phyloP scores from a whole-genome alignment of 2,888 invertebrate genomes.

The Thereva unica region DNA sequence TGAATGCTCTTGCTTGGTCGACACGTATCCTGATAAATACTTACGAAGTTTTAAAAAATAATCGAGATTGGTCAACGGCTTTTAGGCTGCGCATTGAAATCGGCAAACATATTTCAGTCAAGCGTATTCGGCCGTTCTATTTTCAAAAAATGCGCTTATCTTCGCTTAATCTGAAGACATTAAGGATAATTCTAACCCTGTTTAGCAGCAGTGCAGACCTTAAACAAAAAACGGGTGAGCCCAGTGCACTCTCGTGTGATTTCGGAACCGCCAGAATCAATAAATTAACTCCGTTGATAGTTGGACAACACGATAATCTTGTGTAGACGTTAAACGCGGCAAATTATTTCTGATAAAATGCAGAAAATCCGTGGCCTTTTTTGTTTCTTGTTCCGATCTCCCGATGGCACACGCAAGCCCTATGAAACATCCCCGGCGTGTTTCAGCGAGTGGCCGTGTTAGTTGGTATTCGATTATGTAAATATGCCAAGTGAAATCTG shows the following conservation, averaged over 20 bases:
- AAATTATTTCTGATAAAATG: constrained; percentile 44
- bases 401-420: constrained; percentile 29
- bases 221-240: too few species aligned
- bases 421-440: constrained; percentile 26
- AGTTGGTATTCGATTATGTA: constrained; percentile 31
- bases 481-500: constrained; percentile 22
- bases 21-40: too few species aligned
- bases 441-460: constrained; percentile 24
- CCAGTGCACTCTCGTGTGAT: constrained; percentile 9
- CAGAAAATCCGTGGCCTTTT: constrained; percentile 35
- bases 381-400: constrained; percentile 12
- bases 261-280: constrained; percentile 28
- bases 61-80: too few species aligned
- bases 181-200: too few species aligned
- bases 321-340: constrained; percentile 43
- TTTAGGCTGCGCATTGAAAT: too few species aligned
- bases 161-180: too few species aligned
- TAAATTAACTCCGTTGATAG: constrained; percentile 43
- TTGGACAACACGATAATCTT: constrained; percentile 43
- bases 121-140: too few species aligned
- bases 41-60: too few species aligned
- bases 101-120: too few species aligned
- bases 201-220: too few species aligned
- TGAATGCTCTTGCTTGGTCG: too few species aligned
- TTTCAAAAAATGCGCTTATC: too few species aligned